A percentile compares a stretch with the other conserved stretches of the same genome.
These are phyloP conservation scores for Eumeta japonica DNA, from an alignment of 1,140 invertebrate species.

Conservation along the genomic window DNA sequence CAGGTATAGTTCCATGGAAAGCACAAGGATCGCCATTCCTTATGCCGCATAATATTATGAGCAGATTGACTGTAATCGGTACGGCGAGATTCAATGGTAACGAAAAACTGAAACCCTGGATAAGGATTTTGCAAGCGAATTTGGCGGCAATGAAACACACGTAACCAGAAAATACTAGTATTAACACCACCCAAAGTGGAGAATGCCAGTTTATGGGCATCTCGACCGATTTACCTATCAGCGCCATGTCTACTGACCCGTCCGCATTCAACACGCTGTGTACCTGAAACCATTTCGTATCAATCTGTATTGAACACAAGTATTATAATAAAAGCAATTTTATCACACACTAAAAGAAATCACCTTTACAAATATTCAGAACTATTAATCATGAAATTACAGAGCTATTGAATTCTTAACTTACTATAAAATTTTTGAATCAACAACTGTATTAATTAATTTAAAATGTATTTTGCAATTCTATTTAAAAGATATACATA, in stretches of 20 bases:
- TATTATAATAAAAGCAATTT: neutral
- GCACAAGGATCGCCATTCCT: slow-evolving; percentile 82
- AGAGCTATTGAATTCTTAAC: no score
- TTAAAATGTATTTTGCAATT: no score
- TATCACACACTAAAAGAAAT: neutral
- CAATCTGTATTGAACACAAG: neutral
- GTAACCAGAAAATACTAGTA: slow-evolving; percentile 79
- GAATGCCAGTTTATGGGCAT: slow-evolving; percentile 64
- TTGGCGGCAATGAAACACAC: slow-evolving; percentile 85
- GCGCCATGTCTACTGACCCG: slow-evolving; percentile 65
- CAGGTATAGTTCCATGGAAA: slow-evolving; percentile 77
- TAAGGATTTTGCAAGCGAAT: slow-evolving; percentile 94
- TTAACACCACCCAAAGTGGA: slow-evolving; percentile 73
- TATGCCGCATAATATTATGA: slow-evolving; percentile 84
- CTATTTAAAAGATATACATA: no score
- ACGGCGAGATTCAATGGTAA: slow-evolving; percentile 90
- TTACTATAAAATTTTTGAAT: no score
- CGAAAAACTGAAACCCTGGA: slow-evolving; percentile 93
- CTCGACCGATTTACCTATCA: slow-evolving; percentile 66
- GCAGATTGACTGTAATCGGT: slow-evolving; percentile 82
- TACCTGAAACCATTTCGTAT: slow-evolving; percentile 1
- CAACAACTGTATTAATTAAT: no score
- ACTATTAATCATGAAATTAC: neutral
- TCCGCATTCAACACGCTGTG: slow-evolving; percentile 21
- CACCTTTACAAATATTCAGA: neutral